Base-by-base conservation (phyloP, 2,888 invertebrate species). In the Tetropium fuscum region DNA sequence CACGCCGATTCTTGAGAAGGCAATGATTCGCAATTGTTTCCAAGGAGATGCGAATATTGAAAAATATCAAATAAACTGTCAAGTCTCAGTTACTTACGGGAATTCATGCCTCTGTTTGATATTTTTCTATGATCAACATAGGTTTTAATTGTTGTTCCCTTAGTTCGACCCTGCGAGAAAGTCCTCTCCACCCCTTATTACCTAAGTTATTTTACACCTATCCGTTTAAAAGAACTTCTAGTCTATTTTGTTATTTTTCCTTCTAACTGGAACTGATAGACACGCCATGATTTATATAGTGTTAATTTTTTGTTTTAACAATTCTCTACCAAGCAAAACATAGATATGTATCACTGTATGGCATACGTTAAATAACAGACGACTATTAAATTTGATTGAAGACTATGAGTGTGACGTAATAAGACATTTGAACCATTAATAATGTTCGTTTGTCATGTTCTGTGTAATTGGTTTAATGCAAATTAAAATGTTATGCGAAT, bases 131-230 rank as follows among this genome's bases (percentile, higher is more conserved):
- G n/a, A n/a, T n/a, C n/a, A n/a, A n/a, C n/a, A n/a, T n/a, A n/a
- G n/a, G n/a, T n/a, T n/a, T n/a, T n/a, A n/a, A n/a, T n/a, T n/a
- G n/a, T n/a, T n/a, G n/a, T 3, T 3, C 36, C 18, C 18, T 18
- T 1, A 47, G 32, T 30, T 34, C 32, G n/a, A 11, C 7, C 47
- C 47, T 47, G 47, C 3, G 10, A 15, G 19, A 16, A 11, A 11
- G 5, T 11, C 18, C n/a, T 10, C 41, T 43, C 41, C 41, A 43
- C 44, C 44, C 19, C 47, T 47, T 34, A 19, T 20, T 32, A 47
- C 53, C 19, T 18, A 57, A 51, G 51, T 57, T 51, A 51, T 57
- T 58, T 45, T 40, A 58, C 58, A 58, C 51, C 53, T 44, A 58
- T 58, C 45, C 58, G 53, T 32, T 58, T 22, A 45, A n/a, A 45